Conservation (phyloP, 2,113 vertebrate genomes). For the Oriolus oriolus region DNA sequence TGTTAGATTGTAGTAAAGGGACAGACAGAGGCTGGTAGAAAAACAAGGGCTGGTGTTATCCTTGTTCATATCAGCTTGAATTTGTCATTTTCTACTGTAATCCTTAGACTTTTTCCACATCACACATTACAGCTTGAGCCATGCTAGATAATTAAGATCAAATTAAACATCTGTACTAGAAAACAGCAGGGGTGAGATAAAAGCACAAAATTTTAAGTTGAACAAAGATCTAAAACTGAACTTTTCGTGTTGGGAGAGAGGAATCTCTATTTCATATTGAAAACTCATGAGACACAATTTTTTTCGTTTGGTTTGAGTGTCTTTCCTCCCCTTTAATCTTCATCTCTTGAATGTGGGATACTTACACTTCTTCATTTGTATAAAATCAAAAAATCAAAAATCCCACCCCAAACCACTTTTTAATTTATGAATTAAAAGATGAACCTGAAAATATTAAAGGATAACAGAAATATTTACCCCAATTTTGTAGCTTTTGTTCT, state of each 20-base stretch:
- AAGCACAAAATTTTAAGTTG: background rate
- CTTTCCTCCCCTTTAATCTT: background rate
- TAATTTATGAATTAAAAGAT: background rate
- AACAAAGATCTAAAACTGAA: background rate
- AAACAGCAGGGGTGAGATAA: background rate
- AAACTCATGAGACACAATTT: background rate
- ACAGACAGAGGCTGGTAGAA: background rate
- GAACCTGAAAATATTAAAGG: background rate
- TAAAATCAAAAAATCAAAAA: background rate
- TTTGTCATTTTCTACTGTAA: background rate
- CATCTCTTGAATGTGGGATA: background rate
- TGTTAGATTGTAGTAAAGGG: background rate
- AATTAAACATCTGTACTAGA: background rate
- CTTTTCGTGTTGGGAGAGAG: background rate
- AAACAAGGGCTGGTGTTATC: background rate
- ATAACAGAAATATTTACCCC: background rate
- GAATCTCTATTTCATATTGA: background rate
- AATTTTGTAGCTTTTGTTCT: background rate
- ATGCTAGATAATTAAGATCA: background rate
- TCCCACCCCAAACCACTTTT: fast-evolving
- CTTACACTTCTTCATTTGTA: background rate
- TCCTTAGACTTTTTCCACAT: background rate
- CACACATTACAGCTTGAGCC: background rate
- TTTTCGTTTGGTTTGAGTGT: background rate
- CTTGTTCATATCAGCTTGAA: background rate